Conservation (phyloP, 2,113 vertebrate genomes). For the Dasypus novemcinctus region DNA sequence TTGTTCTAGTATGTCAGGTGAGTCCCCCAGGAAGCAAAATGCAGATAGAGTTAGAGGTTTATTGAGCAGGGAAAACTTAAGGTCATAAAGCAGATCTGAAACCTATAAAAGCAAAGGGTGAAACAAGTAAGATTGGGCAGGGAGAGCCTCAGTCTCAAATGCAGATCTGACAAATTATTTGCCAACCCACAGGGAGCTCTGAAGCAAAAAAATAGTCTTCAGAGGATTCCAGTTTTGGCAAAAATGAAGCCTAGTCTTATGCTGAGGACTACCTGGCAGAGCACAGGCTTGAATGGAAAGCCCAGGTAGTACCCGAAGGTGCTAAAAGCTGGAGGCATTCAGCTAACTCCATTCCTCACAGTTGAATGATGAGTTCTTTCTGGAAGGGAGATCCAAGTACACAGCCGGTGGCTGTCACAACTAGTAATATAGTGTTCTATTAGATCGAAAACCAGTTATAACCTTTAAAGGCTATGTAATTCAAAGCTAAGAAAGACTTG, state of each 20-base stretch:
- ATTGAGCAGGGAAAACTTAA: not conserved
- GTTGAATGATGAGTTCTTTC: constrained; percentile 5
- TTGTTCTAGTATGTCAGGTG: not conserved
- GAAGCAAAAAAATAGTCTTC: not conserved
- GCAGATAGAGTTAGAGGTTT: not conserved
- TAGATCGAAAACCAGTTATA: constrained; percentile 54
- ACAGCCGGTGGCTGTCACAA: not conserved
- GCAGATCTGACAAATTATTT: not conserved
- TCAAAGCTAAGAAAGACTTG: constrained; percentile 56
- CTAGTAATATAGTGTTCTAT: not conserved
- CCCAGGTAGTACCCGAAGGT: not conserved
- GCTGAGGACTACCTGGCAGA: not conserved
- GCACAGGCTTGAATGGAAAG: not conserved
- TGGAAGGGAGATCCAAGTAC: constrained; percentile 43
- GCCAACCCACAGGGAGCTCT: not conserved
- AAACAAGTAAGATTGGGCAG: not conserved
- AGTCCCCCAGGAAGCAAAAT: not conserved
- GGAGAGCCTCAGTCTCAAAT: not conserved
- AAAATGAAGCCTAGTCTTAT: not conserved
- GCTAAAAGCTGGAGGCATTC: not conserved
- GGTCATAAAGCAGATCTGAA: constrained; percentile 4
- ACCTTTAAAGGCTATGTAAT: constrained; percentile 47
- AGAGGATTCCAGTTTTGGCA: not conserved
- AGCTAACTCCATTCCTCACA: not conserved
- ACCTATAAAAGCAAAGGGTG: not conserved